Conservation (phyloP, 1,140 invertebrate species). For the Schlechtendalia chinensis region DNA sequence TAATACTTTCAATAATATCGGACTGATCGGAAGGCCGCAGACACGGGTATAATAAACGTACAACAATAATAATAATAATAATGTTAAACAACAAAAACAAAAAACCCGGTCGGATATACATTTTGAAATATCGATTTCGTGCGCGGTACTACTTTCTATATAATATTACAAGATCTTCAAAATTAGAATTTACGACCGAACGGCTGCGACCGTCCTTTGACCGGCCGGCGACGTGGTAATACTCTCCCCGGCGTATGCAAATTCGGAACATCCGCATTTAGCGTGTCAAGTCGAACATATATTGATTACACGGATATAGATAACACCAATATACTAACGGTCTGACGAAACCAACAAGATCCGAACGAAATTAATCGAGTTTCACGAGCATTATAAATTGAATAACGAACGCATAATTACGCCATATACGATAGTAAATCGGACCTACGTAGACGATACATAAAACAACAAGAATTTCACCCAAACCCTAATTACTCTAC, state of each 20-base stretch:
- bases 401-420: no score
- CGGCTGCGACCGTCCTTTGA: not conserved
- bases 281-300: no score
- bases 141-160: slow-evolving; percentile 17
- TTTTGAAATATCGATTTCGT: slow-evolving; percentile 7
- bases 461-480: no score
- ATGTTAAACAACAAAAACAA: not conserved
- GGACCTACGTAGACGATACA: no score
- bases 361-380: not conserved
- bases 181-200: slow-evolving; percentile 17
- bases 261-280: not conserved
- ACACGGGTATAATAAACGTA: not conserved
- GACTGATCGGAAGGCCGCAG: not conserved
- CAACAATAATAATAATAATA: no score
- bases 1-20: not conserved
- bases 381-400: no score
- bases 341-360: no score
- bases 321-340: not conserved
- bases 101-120: not conserved
- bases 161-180: not conserved
- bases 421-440: no score
- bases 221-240: not conserved
- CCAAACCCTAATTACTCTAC: no score
- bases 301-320: not conserved
- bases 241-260: not conserved